Conservation (phyloP, 2,113 vertebrate genomes). For the Pseudonaja textilis region DNA sequence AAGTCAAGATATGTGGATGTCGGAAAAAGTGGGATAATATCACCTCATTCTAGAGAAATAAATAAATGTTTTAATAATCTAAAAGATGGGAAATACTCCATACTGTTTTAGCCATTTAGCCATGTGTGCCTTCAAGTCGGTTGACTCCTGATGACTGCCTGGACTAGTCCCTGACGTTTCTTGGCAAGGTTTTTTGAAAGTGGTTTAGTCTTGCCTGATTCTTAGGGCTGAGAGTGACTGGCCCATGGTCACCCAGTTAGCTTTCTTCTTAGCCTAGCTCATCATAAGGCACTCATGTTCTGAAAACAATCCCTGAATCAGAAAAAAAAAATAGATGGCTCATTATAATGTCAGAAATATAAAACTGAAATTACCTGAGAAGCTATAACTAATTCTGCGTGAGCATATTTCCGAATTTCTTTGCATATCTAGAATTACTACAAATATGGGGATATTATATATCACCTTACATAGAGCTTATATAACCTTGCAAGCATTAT, state of each 20-base stretch:
- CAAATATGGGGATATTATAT: neutral
- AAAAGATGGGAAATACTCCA: neutral
- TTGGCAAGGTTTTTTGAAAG: too few species aligned
- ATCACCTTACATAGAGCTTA: neutral
- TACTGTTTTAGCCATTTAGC: neutral
- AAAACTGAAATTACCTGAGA: conserved; percentile 3
- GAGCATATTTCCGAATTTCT: neutral
- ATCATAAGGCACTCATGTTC: neutral
- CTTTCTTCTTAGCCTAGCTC: neutral
- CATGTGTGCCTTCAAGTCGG: neutral
- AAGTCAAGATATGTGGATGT: conserved; percentile 88
- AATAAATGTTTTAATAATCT: conserved; percentile 28
- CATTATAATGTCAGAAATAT: neutral
- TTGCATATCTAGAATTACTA: neutral
- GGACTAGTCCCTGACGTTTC: too few species aligned
- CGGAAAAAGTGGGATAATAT: conserved; percentile 86
- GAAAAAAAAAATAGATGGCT: neutral
- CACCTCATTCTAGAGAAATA: conserved; percentile 83
- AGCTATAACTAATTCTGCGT: neutral
- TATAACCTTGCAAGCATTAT: neutral
- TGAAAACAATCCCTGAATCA: neutral
- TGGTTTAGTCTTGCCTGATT: too few species aligned
- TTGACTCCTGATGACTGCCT: too few species aligned
- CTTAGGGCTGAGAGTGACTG: too few species aligned
- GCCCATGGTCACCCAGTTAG: neutral